These are phyloP conservation scores for Poecilus cupreus DNA, from an alignment of 2,888 invertebrate species.

Conservation along the genomic window DNA sequence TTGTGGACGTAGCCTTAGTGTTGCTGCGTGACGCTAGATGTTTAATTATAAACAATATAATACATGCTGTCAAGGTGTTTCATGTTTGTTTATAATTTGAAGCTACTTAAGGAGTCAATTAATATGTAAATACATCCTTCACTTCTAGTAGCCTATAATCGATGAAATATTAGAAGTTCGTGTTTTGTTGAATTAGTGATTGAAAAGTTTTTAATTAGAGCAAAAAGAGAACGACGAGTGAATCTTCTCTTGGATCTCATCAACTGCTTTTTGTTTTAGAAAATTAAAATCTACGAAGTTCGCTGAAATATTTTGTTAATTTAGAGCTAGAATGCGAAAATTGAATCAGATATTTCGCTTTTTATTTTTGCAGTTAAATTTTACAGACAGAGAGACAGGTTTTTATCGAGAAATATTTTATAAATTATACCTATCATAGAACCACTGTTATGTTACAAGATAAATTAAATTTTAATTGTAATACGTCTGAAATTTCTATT, in stretches of 20 bases:
- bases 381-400: background rate
- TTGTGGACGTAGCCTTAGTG: too few species aligned
- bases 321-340: background rate
- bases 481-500: background rate
- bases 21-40: background rate
- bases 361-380: background rate
- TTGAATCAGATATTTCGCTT: background rate
- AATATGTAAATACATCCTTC: constrained; percentile 22
- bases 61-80: constrained; percentile 33
- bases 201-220: constrained; percentile 51
- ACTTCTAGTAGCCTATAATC: background rate
- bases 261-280: constrained; percentile 21
- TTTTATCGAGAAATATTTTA: background rate
- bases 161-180: constrained; percentile 18
- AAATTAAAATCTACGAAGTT: constrained; percentile 47
- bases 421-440: too few species aligned
- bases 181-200: constrained; percentile 28
- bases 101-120: background rate
- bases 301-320: background rate
- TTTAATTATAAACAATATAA: background rate
- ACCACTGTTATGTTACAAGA: too few species aligned
- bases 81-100: constrained; percentile 9
- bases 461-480: background rate
- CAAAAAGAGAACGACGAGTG: background rate
- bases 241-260: background rate